Percentiles rank a stretch among this genome's conserved stretches.
Conservation (phyloP, 2,113 vertebrate species). For the Chlamydotis undulata region DNA sequence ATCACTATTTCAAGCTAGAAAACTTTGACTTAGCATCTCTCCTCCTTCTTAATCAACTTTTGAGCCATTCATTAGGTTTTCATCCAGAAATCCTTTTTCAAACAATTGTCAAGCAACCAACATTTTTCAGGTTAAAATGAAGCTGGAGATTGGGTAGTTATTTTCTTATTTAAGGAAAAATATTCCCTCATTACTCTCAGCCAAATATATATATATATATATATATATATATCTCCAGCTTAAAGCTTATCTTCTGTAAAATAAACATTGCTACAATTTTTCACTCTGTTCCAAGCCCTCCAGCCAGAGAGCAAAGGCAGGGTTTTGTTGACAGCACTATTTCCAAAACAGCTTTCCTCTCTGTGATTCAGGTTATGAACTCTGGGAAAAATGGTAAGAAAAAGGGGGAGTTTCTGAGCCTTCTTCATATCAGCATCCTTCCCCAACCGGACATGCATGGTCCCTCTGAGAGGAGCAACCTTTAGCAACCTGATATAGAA, state of each 20-base stretch:
- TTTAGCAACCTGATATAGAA: accelerated
- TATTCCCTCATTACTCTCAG: neutral
- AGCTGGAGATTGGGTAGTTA: neutral
- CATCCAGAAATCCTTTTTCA: neutral
- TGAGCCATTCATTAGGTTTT: slow-evolving; percentile 14
- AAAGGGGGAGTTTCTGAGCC: neutral
- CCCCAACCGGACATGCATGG: neutral
- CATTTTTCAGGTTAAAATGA: slow-evolving; percentile 11
- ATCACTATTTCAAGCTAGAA: slow-evolving; percentile 26
- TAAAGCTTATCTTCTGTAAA: slow-evolving; percentile 5
- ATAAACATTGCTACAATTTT: neutral
- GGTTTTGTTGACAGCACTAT: neutral
- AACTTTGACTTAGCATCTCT: slow-evolving; percentile 34
- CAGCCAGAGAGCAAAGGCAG: neutral
- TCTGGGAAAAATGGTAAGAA: neutral
- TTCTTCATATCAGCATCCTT: neutral
- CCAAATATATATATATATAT: neutral
- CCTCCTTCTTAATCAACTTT: slow-evolving; percentile 43
- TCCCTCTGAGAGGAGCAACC: neutral
- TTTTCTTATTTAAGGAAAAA: neutral
- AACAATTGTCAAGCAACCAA: neutral
- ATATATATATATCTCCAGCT: neutral
- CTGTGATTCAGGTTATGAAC: neutral
- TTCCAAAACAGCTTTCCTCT: neutral
- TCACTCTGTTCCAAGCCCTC: neutral